These are phyloP conservation scores for Odontocolon sp. DNA, from an alignment of 2,888 invertebrate species.

Conservation along the genomic window DNA sequence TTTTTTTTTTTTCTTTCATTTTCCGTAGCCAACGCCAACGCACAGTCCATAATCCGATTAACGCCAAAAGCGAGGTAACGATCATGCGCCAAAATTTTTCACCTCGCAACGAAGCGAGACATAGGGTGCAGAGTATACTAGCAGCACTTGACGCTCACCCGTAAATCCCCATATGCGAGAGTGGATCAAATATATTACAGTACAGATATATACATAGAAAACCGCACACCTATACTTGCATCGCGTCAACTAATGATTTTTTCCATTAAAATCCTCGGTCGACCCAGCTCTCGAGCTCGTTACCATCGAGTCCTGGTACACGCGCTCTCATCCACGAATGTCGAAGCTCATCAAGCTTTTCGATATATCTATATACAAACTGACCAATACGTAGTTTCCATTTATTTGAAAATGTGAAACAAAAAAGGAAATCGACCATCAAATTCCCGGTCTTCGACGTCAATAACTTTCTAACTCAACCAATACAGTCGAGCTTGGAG, in stretches of 20 bases:
- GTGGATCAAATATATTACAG: conserved; percentile 9
- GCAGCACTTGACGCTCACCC: conserved; percentile 18
- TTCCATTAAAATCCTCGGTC: conserved; percentile 55
- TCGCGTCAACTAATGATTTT: conserved; percentile 54
- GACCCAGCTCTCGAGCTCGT: conserved; percentile 20
- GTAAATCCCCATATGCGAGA: conserved; percentile 45
- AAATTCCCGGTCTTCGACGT: not conserved
- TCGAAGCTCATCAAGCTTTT: conserved; percentile 18
- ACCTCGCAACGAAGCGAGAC: conserved; percentile 30
- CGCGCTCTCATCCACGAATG: not conserved
- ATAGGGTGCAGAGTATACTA: not conserved
- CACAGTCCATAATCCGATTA: conserved; percentile 51
- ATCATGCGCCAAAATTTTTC: conserved; percentile 54
- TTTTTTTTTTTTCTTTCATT: conserved; percentile 27
- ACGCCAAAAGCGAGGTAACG: conserved; percentile 41
- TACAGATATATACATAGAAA: not conserved
- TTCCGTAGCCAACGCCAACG: conserved; percentile 30
- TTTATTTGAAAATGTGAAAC: conserved; percentile 20
- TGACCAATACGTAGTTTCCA: conserved; percentile 26
- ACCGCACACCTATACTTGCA: conserved; percentile 36
- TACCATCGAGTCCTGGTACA: conserved; percentile 36
- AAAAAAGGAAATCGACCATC: not conserved
- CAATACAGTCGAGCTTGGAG: not conserved
- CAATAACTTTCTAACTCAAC: not conserved
- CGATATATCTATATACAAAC: conserved; percentile 24